These are phyloP conservation scores for Rhyacophila brunnea DNA, from an alignment of 1,140 invertebrate genomes.

Conservation along the genomic window DNA sequence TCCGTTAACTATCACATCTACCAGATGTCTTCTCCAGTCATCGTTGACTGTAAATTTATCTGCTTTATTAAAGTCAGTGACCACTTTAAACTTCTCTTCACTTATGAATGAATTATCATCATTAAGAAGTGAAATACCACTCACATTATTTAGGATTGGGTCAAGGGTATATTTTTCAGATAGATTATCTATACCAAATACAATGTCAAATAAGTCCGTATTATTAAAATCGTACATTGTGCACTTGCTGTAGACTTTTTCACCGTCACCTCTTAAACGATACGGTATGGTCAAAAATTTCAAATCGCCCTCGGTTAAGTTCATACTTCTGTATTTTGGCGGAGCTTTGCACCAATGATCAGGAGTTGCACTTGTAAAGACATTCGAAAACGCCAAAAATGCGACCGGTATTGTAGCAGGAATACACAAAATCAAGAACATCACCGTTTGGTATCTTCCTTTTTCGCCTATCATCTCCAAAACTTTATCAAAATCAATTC, in stretches of 20 bases:
- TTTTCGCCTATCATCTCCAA: constrained; percentile 64
- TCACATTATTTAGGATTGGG: no score
- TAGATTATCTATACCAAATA: no score
- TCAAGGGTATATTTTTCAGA: no score
- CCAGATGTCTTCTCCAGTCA: constrained; percentile 13
- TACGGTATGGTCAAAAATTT: constrained; percentile 57
- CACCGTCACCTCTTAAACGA: constrained; percentile 44
- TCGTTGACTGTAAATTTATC: constrained; percentile 34
- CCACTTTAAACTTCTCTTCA: neutral
- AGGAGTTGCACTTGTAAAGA: constrained; percentile 68
- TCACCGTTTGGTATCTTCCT: constrained; percentile 67
- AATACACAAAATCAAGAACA: constrained; percentile 68
- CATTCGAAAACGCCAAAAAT: constrained; percentile 68
- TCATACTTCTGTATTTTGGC: constrained; percentile 52
- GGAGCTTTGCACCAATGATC: constrained; percentile 69
- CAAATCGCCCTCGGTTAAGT: constrained; percentile 55
- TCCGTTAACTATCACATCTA: constrained; percentile 2
- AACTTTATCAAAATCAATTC: constrained; percentile 67
- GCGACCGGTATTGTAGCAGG: constrained; percentile 67
- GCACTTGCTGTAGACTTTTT: constrained; percentile 61
- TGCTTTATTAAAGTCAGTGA: constrained; percentile 17
- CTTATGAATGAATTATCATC: no score
- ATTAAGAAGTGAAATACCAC: no score
- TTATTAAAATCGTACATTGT: constrained; percentile 71
- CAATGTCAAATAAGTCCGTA: constrained; percentile 32